phyloP scores from a whole-genome alignment of 2,888 invertebrate genomes.

The Ischnura elegans region DNA sequence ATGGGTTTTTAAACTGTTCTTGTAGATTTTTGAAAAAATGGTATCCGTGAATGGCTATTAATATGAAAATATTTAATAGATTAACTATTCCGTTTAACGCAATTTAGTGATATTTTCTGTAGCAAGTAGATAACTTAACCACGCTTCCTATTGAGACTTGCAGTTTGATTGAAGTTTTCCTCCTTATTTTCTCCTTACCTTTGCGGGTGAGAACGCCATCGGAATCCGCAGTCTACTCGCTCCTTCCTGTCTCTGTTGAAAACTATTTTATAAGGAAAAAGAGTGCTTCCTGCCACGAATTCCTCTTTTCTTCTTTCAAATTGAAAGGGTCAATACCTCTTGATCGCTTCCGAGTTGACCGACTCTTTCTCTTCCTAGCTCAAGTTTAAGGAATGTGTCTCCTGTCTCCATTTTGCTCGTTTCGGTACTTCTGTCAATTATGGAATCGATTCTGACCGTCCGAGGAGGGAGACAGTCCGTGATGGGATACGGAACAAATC shows the following conservation, averaged over 20 bases:
- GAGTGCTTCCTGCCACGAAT: background rate
- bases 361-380: background rate
- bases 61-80: too few species aligned
- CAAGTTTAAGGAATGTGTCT: background rate
- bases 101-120: too few species aligned
- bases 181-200: background rate
- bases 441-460: background rate
- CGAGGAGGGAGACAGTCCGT: background rate
- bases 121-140: too few species aligned
- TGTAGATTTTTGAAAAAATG: too few species aligned
- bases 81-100: too few species aligned
- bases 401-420: background rate
- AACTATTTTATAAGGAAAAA: background rate
- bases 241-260: background rate
- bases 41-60: too few species aligned
- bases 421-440: background rate
- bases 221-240: background rate
- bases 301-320: background rate
- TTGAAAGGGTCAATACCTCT: background rate
- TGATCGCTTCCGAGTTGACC: background rate
- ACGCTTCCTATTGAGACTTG: too few species aligned
- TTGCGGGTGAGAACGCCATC: background rate
- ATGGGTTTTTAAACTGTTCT: too few species aligned
- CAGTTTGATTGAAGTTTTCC: too few species aligned
- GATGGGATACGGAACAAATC: background rate